Base-by-base conservation (phyloP, 2,797 vertebrate species). In the Tenualosa thibaudeaui region DNA sequence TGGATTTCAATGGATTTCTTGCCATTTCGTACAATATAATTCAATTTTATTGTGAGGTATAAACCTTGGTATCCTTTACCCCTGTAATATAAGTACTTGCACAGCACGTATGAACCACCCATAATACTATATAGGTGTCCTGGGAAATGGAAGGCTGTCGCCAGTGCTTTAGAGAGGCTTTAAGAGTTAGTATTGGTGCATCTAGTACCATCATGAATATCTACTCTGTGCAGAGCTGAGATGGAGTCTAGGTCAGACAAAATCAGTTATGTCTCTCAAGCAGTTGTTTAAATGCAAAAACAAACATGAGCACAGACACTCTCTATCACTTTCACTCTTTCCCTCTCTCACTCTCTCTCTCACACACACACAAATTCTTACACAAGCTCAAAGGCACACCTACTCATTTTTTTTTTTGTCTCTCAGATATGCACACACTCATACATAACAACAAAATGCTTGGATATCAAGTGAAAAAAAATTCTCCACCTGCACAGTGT, bases 401-500 rank as follows among this genome's bases (percentile, higher is more conserved):
- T 56, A 56, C 54, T 56, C 17, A 2, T 15, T 56, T 56, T 51
- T 51, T 2, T 51, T 0, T 51, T 2, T 12, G 15, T 54, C 53
- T 54, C 53, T 19, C 31, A 43, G 37, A 71, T 31, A 37, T 13
- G 37, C 26, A 37, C 26, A 40, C 68, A 75, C 37, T 15, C 15
- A 19, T 15, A 68, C 8, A 1, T 6, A 5, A 40, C 9, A 58
- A 26, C 62, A 49, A 31, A 46, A 53, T 24, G 46, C 51, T 51
- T 49, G n/a, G 71, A 50, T 19, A 71, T 26, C 22, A 19, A 43
- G 68, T 5, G 49, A 53, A 54, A 78, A 51, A 7, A 46, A 46
- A 46, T 4, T 82, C 46, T 53, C 86, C 91, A 92, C 91, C 94
- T 90, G 81, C 90, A 93, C 91, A 94, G 95, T 95, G 94, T 88